Conservation (phyloP, 30 jellyfish, hydroid and myxozoan species). For the Rhopilema esculentum region DNA sequence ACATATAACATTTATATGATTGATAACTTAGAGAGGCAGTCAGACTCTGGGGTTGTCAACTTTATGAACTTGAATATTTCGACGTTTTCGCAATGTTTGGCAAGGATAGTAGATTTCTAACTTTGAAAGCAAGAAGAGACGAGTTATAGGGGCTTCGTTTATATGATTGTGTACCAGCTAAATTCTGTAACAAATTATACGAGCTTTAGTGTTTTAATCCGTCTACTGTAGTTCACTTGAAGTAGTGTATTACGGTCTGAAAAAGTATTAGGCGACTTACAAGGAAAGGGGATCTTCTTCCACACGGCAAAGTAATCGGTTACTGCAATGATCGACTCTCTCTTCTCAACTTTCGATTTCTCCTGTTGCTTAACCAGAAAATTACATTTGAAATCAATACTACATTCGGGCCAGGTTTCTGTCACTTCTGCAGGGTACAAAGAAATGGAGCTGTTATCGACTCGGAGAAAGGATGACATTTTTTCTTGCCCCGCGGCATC, state of each 20-base stretch:
- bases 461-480: background rate
- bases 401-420: background rate
- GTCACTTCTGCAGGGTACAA: background rate
- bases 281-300: slow-evolving; percentile 1
- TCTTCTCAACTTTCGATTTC: background rate
- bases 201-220: background rate
- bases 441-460: background rate
- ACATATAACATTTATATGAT: too few relatives aligned
- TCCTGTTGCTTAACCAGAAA: background rate
- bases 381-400: slow-evolving; percentile 1
- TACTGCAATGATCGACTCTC: background rate
- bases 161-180: too few relatives aligned
- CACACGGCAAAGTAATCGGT: background rate
- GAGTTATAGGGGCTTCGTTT: too few relatives aligned
- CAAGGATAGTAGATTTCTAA: too few relatives aligned
- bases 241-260: background rate
- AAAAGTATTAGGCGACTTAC: background rate
- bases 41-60: too few relatives aligned
- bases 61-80: too few relatives aligned
- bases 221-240: background rate
- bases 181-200: too few relatives aligned
- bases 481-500: too few relatives aligned
- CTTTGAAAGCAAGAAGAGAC: too few relatives aligned
- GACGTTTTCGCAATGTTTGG: too few relatives aligned
- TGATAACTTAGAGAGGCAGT: too few relatives aligned